Percentiles rank a stretch among this genome's conserved stretches.
These are phyloP conservation scores for Varroa destructor DNA, from an alignment of 1,140 invertebrate genomes.

Conservation along the genomic window DNA sequence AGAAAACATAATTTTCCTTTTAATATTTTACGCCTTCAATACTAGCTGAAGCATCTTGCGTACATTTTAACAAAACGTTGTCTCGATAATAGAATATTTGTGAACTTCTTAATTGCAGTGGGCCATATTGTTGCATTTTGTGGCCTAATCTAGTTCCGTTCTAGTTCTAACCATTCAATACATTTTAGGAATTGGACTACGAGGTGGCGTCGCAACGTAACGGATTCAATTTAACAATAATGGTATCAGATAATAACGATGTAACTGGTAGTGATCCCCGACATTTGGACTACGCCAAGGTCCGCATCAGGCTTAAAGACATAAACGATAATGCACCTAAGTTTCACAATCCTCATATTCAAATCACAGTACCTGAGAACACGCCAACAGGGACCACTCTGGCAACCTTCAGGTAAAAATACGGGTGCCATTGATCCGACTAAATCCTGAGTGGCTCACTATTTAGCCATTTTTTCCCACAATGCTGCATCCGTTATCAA, in stretches of 20 bases:
- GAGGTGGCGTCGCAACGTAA: conserved; percentile 80
- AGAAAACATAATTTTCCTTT: too few species aligned
- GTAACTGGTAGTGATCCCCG: conserved; percentile 12
- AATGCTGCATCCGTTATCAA: too few species aligned
- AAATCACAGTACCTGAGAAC: conserved; percentile 75
- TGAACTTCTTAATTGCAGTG: too few species aligned
- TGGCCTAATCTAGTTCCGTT: too few species aligned
- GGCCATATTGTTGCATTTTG: too few species aligned
- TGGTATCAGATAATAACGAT: conserved; percentile 54
- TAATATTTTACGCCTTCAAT: too few species aligned
- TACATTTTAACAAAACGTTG: too few species aligned
- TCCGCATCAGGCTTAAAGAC: conserved; percentile 73
- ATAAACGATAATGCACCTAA: conserved; percentile 88
- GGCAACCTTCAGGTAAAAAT: conserved; percentile 57
- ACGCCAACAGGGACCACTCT: conserved; percentile 70
- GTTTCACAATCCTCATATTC: conserved; percentile 77
- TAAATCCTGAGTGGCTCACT: too few species aligned
- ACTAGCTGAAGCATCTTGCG: too few species aligned
- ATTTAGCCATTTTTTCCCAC: too few species aligned
- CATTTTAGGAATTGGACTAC: conserved; percentile 64
- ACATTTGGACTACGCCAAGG: conserved; percentile 84
- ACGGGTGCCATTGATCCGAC: background rate
- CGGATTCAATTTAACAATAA: conserved; percentile 79
- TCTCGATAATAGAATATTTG: too few species aligned
- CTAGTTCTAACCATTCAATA: background rate